Evolutionary conservation across 2,888 invertebrate species (phyloP).

Genomic region (Conops quadrifasciatus): DNA sequence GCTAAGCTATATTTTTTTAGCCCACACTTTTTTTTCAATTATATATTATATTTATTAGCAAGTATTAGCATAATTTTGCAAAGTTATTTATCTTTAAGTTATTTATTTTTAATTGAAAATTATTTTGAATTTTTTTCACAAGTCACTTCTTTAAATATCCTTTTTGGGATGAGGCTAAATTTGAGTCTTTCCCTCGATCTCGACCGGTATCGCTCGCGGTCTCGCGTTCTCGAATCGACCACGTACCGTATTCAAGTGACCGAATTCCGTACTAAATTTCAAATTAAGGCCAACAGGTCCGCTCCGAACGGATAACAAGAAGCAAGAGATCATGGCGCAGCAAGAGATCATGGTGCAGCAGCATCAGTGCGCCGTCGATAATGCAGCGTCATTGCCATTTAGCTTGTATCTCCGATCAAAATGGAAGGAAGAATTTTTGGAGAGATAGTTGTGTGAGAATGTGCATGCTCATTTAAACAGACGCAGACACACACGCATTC

Average conservation of each 20-base stretch:
- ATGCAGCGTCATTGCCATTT: not conserved
- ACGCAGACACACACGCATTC: constrained; percentile 15
- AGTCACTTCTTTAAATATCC: not conserved
- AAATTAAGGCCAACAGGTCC: constrained; percentile 57
- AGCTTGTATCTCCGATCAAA: not conserved
- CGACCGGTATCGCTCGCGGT: not conserved
- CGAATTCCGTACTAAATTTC: constrained; percentile 62
- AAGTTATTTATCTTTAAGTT: not conserved
- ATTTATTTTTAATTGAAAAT: not conserved
- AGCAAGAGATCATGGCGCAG: constrained; percentile 48
- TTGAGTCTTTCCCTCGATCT: too few relatives aligned
- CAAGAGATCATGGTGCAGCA: constrained; percentile 51
- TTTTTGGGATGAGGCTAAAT: too few relatives aligned
- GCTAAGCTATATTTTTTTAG: too few relatives aligned
- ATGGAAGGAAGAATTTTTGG: constrained; percentile 5
- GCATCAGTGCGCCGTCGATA: constrained; percentile 36
- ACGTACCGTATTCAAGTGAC: constrained; percentile 66
- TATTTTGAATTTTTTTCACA: not conserved
- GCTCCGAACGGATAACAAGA: constrained; percentile 43
- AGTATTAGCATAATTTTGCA: too few relatives aligned
- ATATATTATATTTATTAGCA: too few relatives aligned
- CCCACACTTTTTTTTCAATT: too few relatives aligned
- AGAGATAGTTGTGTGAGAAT: constrained; percentile 11
- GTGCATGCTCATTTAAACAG: not conserved
- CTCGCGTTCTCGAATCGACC: constrained; percentile 35